Base-by-base conservation (phyloP, 2,888 invertebrate genomes). In the Ochropacha duplaris region DNA sequence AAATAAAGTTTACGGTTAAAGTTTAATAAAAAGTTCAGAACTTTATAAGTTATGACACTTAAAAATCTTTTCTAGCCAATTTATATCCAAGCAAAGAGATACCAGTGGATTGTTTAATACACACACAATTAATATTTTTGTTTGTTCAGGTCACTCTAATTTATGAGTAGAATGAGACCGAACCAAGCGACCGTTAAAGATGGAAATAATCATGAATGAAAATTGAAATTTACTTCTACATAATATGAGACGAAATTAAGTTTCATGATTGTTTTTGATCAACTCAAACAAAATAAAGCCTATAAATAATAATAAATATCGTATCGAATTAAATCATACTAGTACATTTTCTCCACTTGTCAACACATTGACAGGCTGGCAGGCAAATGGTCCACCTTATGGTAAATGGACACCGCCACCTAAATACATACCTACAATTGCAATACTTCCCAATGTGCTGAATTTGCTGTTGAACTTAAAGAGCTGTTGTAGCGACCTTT, bases 81-180 rank as follows among this genome's bases (percentile, higher is more conserved):
- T 31, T 61, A 58, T 39, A 50, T 61, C 60, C 28, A 44, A 49
- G 59, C 26, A 22, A 50, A 19, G 26, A 50, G 54, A 57, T 51
- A 72, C 68, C 67, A 69, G 61, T 66, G 71, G 71, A 56, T 56
- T 44, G 60, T 66, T 58, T 71, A 74, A 71, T 68, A 71, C 65
- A 79, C 72, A 78, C 74, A 74, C 78, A 84, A 86, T 87, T 86
- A 86, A 86, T 84, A 86, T 85, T 86, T 85, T 84, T 86, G 86
- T 88, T 85, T 86, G 78, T 80, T 87, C 82, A 81, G 87, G 87
- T 76, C 83, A 72, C 74, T 72, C 71, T 82, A 74, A 77, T 79
- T 80, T 77, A 72, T 73, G 66, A 70, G 68, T 57, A 62, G 60
- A 56, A 60, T 66, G 62, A 66, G 65, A 64, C 69, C 61, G 60